Evolutionary conservation across 2,888 invertebrate genomes (phyloP).

Genomic region (Chelonus formosanus): DNA sequence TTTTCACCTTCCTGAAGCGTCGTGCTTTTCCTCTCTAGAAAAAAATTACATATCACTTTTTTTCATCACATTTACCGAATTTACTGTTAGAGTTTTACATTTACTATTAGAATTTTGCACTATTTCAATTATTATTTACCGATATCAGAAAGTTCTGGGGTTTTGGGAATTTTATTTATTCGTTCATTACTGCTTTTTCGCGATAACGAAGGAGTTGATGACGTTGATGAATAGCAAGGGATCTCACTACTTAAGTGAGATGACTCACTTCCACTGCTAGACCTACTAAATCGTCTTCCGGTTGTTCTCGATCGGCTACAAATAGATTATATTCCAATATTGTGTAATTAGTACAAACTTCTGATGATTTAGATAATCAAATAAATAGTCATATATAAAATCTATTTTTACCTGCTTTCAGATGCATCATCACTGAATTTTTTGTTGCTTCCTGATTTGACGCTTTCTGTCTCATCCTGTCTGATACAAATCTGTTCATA

Average conservation of each 20-base stretch:
- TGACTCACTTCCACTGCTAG: slow-evolving; percentile 62
- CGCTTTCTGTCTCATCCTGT: slow-evolving; percentile 53
- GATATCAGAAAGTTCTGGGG: slow-evolving; percentile 47
- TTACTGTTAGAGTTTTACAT: no score
- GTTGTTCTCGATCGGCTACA: slow-evolving; percentile 53
- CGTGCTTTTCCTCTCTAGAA: slow-evolving; percentile 56
- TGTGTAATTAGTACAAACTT: not conserved
- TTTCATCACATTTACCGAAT: not conserved
- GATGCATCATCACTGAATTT: slow-evolving; percentile 53
- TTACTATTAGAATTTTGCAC: no score
- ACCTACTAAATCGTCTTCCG: slow-evolving; percentile 59
- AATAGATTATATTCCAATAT: slow-evolving; percentile 38
- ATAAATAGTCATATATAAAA: not conserved
- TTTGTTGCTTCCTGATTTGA: slow-evolving; percentile 49
- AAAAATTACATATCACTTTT: not conserved
- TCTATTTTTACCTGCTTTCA: slow-evolving; percentile 51
- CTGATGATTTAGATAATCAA: no score
- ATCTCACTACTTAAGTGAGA: slow-evolving; percentile 62
- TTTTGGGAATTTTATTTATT: slow-evolving; percentile 53
- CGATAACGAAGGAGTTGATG: slow-evolving; percentile 68
- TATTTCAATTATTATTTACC: no score
- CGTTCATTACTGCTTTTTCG: slow-evolving; percentile 60
- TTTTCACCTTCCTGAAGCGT: slow-evolving; percentile 58
- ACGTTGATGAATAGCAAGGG: slow-evolving; percentile 60
- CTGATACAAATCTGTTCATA: slow-evolving; percentile 62